Conservation (phyloP, 1,140 invertebrate genomes). For the Dendrolimus punctatus region DNA sequence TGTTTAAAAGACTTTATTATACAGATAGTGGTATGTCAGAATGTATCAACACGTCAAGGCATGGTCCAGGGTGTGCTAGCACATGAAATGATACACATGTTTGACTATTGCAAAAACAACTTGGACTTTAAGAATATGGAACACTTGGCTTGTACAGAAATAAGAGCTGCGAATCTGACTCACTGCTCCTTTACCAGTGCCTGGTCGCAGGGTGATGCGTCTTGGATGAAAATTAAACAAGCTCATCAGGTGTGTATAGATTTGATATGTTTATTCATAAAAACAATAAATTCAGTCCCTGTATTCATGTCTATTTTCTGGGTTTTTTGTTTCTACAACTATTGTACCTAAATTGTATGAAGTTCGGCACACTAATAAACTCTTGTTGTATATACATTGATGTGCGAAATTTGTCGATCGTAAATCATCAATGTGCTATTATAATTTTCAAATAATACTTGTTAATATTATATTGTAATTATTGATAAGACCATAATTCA, state of each 20-base stretch:
- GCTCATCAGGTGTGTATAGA: constrained; percentile 43
- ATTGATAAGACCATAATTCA: no score
- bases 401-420: no score
- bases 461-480: no score
- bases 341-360: no score
- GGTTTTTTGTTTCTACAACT: no score
- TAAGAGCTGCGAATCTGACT: constrained; percentile 91
- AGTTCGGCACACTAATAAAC: no score
- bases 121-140: constrained; percentile 92
- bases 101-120: constrained; percentile 93
- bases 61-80: constrained; percentile 85
- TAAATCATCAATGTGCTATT: no score
- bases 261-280: neutral
- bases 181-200: constrained; percentile 93
- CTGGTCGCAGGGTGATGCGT: constrained; percentile 82
- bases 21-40: constrained; percentile 94
- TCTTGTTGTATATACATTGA: no score
- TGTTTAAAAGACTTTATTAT: constrained; percentile 24
- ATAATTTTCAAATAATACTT: no score
- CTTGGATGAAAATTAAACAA: constrained; percentile 81
- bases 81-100: constrained; percentile 98
- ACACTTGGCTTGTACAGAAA: constrained; percentile 96
- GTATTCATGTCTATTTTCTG: no score
- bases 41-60: constrained; percentile 77
- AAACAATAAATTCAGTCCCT: no score